Conservation (phyloP, 2,888 invertebrate genomes). For the Macrophya annulata region DNA sequence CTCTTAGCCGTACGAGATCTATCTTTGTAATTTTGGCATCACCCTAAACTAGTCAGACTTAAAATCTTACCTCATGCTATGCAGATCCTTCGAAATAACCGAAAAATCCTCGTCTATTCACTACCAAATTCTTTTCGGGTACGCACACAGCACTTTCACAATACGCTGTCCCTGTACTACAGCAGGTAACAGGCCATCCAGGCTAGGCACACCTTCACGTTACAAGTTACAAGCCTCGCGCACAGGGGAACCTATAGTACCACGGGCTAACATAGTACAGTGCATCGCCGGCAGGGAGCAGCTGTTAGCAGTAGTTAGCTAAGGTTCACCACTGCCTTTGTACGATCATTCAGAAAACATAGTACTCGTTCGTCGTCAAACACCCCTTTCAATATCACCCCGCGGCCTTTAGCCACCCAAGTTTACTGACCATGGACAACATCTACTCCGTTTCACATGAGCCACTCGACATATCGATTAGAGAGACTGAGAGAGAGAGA, state of each 20-base stretch:
- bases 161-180: slow-evolving; percentile 58
- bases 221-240: slow-evolving; percentile 67
- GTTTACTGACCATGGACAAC: slow-evolving; percentile 56
- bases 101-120: slow-evolving; percentile 50
- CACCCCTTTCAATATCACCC: slow-evolving; percentile 51
- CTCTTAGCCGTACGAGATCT: slow-evolving; percentile 24
- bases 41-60: slow-evolving; percentile 53
- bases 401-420: slow-evolving; percentile 41
- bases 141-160: slow-evolving; percentile 59
- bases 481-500: not conserved
- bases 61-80: slow-evolving; percentile 66
- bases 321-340: slow-evolving; percentile 4
- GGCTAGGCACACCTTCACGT: slow-evolving; percentile 69
- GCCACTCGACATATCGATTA: slow-evolving; percentile 45
- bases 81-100: slow-evolving; percentile 25
- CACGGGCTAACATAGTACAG: slow-evolving; percentile 67
- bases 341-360: slow-evolving; percentile 53
- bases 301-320: slow-evolving; percentile 50
- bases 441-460: slow-evolving; percentile 36
- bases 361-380: slow-evolving; percentile 34
- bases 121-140: slow-evolving; percentile 15
- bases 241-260: slow-evolving; percentile 62
- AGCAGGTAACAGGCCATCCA: slow-evolving; percentile 64
- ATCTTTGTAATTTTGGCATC: slow-evolving; percentile 43
- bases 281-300: slow-evolving; percentile 72